Conservation (phyloP, 35 echinoderm and acorn worm genomes). For the Hemicentrotus pulcherrimus region DNA sequence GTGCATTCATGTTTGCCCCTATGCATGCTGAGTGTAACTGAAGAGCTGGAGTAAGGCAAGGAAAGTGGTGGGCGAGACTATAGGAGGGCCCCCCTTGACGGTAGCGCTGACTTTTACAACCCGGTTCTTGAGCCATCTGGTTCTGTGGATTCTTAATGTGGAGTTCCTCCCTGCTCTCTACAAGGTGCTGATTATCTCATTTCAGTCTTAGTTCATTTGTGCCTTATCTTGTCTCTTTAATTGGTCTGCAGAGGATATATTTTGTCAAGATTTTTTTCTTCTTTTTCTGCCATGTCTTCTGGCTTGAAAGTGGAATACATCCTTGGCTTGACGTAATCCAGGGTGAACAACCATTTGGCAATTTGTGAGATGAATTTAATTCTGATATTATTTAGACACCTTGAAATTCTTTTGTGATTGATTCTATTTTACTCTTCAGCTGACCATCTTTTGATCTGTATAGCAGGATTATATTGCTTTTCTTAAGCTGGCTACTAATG, state of each 20-base stretch:
- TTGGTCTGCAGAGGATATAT: neutral
- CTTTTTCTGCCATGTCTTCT: neutral
- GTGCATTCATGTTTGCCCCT: neutral
- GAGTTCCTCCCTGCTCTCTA: slow-evolving; percentile 3
- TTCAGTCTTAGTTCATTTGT: neutral
- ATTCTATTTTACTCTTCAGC: neutral
- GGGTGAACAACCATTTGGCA: neutral
- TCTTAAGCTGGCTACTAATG: neutral
- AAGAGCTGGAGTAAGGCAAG: neutral
- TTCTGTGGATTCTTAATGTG: slow-evolving; percentile 34
- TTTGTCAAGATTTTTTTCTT: neutral
- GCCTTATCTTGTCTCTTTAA: neutral
- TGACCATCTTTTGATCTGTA: neutral
- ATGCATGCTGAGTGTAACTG: neutral
- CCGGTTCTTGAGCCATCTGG: neutral
- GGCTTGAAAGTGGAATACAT: neutral
- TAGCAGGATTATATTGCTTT: neutral
- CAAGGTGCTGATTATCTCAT: slow-evolving; percentile 17
- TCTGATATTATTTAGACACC: neutral
- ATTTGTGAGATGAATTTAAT: neutral
- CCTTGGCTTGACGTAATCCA: neutral
- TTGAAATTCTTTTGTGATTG: neutral
- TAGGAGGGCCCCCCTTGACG: neutral
- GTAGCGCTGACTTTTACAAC: neutral
- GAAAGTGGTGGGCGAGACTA: slow-evolving; percentile 3